These are phyloP conservation scores for Anguilla japonica DNA, from an alignment of 2,113 vertebrate genomes.

Conservation along the genomic window DNA sequence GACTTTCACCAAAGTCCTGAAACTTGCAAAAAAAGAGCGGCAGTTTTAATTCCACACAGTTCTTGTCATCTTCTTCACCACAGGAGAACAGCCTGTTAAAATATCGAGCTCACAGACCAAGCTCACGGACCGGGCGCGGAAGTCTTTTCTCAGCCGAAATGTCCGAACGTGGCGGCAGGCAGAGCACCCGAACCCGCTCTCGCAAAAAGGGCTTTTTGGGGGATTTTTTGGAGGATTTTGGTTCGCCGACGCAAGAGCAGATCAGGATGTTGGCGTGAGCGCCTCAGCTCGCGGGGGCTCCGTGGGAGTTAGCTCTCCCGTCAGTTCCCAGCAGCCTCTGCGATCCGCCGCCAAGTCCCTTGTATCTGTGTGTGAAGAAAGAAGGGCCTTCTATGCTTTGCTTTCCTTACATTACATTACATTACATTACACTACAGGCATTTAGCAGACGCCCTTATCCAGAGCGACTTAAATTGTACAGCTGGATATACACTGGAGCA, in stretches of 20 bases:
- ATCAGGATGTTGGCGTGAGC: not conserved
- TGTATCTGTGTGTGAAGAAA: not conserved
- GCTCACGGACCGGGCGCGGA: too few relatives aligned
- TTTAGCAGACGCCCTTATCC: not conserved
- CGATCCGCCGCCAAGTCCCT: not conserved
- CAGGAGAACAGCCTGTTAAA: too few relatives aligned
- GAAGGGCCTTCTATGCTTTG: not conserved
- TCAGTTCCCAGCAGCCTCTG: not conserved
- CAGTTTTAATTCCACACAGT: not conserved
- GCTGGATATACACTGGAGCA: too few relatives aligned
- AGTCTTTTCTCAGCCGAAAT: too few relatives aligned
- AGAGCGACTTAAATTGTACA: too few relatives aligned
- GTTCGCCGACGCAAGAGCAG: not conserved
- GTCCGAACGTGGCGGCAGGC: too few relatives aligned
- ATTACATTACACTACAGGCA: too few relatives aligned
- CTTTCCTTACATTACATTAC: not conserved
- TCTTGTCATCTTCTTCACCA: not conserved
- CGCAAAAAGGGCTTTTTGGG: too few relatives aligned
- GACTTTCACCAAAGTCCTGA: too few relatives aligned
- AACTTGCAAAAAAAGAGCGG: not conserved
- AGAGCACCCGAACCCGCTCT: too few relatives aligned
- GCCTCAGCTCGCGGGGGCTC: not conserved
- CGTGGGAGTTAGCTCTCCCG: not conserved
- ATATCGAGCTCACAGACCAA: too few relatives aligned
- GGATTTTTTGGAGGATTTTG: too few relatives aligned